Evolutionary conservation across 2,113 vertebrate species (phyloP).

Genomic region (Rhinopomastus cyanomelas): DNA sequence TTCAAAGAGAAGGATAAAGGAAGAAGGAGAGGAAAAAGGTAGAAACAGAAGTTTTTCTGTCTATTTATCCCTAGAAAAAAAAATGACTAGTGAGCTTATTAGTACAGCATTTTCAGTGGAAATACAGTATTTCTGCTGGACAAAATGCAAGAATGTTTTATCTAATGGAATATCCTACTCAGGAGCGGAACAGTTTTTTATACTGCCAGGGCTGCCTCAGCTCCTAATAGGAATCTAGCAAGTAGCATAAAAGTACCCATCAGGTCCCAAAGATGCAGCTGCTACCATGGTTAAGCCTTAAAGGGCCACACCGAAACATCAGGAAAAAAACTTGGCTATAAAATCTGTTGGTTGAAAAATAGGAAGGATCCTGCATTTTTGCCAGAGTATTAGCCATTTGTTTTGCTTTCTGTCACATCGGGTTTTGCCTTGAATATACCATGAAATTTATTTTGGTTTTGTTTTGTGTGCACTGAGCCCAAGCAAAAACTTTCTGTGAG

Average conservation of each 20-base stretch:
- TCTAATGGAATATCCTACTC: conserved; percentile 73
- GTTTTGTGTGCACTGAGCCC: neutral
- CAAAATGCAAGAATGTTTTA: conserved; percentile 62
- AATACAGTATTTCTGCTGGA: conserved; percentile 68
- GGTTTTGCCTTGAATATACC: neutral
- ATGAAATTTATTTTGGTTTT: conserved; percentile 8
- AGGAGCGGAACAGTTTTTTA: conserved; percentile 63
- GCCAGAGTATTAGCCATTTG: neutral
- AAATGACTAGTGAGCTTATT: neutral
- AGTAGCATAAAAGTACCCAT: conserved; percentile 55
- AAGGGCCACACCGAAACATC: neutral
- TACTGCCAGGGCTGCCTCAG: conserved; percentile 33
- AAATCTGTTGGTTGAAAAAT: neutral
- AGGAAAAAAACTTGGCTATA: neutral
- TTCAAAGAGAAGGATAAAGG: neutral
- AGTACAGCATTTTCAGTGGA: conserved; percentile 56
- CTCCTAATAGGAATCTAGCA: conserved; percentile 61
- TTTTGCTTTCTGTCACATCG: conserved; percentile 26
- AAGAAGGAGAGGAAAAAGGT: neutral
- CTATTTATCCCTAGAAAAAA: conserved; percentile 44
- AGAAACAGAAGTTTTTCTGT: neutral
- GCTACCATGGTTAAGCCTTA: conserved; percentile 8
- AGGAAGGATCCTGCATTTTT: neutral
- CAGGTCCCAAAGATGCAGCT: conserved; percentile 11
- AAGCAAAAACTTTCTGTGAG: conserved; percentile 2